Base-by-base conservation (phyloP, 2,113 vertebrate genomes). In the Leptosomus discolor region DNA sequence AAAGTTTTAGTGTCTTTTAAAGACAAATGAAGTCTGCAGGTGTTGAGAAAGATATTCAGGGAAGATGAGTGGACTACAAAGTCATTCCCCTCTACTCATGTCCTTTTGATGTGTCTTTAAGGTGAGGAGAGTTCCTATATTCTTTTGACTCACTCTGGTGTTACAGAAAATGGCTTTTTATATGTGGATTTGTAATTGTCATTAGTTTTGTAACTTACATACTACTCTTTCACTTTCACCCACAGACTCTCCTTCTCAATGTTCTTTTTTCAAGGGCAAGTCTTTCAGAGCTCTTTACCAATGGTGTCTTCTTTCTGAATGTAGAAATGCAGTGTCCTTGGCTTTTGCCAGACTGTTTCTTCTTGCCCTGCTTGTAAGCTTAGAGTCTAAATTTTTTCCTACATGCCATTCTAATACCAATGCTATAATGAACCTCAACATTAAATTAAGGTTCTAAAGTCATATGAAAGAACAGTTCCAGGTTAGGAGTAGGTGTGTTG, bases 341-440 rank as follows among this genome's bases (percentile, higher is more conserved):
- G 9, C 27, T 75, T 68, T 88, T 85, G 18, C 10, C 32, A 46
- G 21, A 60, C 5, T 8, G 1, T 41, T 75, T 41, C 24, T 70
- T 60, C 36, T 85, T 57, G 24, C 29, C 5, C 20, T 30, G 4
- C 60, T 76, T 68, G 12, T 27, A 65, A 41, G 15, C 8, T 41
- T 48, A 8, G 9, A 63, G 21, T 39, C 20, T 46, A 70, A 79
- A 93, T 32, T 12, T 0, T 54, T 89, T 77, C 45, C 32, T n/a
- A 7, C 57, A 14, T 50, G 9, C 15, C 16, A 18, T 7, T 5
- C 7, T 65, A 45, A 21, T 73, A 68, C 21, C 34, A 58, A 29
- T 32, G 5, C 1, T 32, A 6, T 22, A 24, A 58, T 2, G 8
- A 71, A 15, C 11, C 1, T 57, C 26, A 70, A 2, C 2, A 1